Evolutionary conservation across 2,888 invertebrate genomes (phyloP), one percentile per base, ranked within the genome.

Genomic region (Leucania comma): DNA sequence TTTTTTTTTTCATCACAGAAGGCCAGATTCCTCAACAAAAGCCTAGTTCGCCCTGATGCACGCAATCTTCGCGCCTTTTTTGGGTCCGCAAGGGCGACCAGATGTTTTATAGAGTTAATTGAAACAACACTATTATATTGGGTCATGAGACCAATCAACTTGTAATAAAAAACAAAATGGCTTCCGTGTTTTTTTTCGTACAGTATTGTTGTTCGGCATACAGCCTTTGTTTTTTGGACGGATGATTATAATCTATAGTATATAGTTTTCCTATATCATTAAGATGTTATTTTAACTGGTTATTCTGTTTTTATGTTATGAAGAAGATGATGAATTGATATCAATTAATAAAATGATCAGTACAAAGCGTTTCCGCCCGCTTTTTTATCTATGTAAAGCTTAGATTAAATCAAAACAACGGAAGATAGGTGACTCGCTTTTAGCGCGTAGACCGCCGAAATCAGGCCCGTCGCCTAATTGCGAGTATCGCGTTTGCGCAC

Each of bases 21-120:
- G 56, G 54, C 50, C 38, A 59, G 5, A 79, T 61, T 42, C 50
- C 26, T 42, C 46, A 6, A 24, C 58, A 54, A 65, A 51, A 67
- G 1, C 59, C 58, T 62, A 20, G 66, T 68, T 70, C 29, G 9
- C 78, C 73, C 60, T 78, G 75, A 78, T 82, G 56, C 50, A 71
- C 9, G 69, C 65, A 73, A 73, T 75, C 75, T 71, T 85, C 74
- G 48, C 38, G 22, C 82, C 82, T 29, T 46, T 74, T 78, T 71
- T 42, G 79, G 69, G 5, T 17, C 22, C 56, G 50, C 84, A 85
- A 85, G 86, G 83, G 76, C 80, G 50, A 56, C 75, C 56, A 74
- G 62, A 35, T 42, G 32, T 38, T 53, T 54, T 12, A 53, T 60
- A 68, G 38, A 61, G 17, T 65, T 68, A 73, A 68, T 72, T 68